Conservation (phyloP, 1,140 invertebrate genomes). For the Archivesica marissinica region DNA sequence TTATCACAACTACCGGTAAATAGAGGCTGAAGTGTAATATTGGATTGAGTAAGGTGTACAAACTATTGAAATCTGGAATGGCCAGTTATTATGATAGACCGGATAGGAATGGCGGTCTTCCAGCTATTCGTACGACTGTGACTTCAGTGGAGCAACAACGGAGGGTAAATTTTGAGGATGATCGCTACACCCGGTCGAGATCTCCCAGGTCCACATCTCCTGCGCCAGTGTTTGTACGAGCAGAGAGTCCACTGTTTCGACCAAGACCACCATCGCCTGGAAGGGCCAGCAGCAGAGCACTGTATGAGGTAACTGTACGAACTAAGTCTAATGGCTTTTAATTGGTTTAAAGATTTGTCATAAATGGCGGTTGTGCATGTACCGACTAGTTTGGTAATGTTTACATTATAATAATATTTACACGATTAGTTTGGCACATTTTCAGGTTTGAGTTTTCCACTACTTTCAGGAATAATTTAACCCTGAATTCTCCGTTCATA, state of each 20-base stretch:
- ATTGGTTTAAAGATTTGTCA: background rate
- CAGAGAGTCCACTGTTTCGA: conserved; percentile 57
- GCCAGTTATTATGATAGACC: conserved; percentile 67
- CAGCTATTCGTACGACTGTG: conserved; percentile 57
- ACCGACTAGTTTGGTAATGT: conserved; percentile 42
- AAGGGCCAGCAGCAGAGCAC: conserved; percentile 28
- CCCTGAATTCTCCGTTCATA: background rate
- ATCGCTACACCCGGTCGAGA: conserved; percentile 21
- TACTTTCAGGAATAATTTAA: no score
- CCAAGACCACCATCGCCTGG: conserved; percentile 68
- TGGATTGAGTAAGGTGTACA: background rate
- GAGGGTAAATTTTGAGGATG: conserved; percentile 59
- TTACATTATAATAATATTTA: conserved; percentile 50
- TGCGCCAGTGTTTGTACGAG: background rate
- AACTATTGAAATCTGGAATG: conserved; percentile 51
- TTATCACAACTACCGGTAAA: conserved; percentile 43
- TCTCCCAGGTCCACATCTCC: no score
- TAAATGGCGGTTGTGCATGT: conserved; percentile 36
- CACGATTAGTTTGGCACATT: no score
- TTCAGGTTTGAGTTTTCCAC: no score
- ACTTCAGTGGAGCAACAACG: conserved; percentile 22
- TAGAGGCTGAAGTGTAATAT: background rate
- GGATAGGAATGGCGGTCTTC: conserved; percentile 66
- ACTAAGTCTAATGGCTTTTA: conserved; percentile 2
- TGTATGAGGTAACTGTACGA: conserved; percentile 66